A percentile compares a stretch with the other conserved stretches of the same genome.
These are phyloP conservation scores for Cossypha polioptera DNA, from an alignment of 2,797 vertebrate species.

Conservation along the genomic window DNA sequence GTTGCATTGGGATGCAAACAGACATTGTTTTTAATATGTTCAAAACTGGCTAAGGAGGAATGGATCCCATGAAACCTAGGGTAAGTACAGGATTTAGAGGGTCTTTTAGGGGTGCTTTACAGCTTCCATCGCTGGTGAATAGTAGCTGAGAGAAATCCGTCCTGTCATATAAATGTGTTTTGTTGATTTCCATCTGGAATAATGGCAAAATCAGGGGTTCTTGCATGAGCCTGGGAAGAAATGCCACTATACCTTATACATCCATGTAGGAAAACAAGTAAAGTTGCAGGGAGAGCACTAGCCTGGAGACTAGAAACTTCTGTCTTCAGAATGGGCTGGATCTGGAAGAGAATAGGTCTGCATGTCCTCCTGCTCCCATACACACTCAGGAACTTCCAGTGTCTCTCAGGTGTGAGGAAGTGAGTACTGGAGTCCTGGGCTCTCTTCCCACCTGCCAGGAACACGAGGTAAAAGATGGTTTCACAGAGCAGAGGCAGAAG, in stretches of 20 bases:
- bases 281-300: rapidly evolving
- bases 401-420: background rate
- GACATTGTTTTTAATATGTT: background rate
- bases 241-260: background rate
- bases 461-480: background rate
- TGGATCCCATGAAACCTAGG: background rate
- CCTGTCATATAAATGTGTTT: background rate
- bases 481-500: background rate
- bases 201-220: background rate
- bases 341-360: background rate
- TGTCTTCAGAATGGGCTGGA: background rate
- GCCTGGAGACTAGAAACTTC: background rate
- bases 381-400: background rate
- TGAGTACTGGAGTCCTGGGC: background rate
- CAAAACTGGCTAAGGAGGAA: background rate
- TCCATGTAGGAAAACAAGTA: background rate
- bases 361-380: background rate
- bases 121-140: background rate
- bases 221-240: background rate
- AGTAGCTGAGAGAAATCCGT: background rate
- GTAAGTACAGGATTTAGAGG: background rate
- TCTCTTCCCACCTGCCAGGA: background rate
- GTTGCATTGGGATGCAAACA: background rate
- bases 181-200: background rate
- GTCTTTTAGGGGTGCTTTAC: background rate